Percentiles rank a stretch among this genome's conserved stretches.
phyloP scores from a whole-genome alignment of 2,113 vertebrate species.

The Ptilorrhoa leucosticta region DNA sequence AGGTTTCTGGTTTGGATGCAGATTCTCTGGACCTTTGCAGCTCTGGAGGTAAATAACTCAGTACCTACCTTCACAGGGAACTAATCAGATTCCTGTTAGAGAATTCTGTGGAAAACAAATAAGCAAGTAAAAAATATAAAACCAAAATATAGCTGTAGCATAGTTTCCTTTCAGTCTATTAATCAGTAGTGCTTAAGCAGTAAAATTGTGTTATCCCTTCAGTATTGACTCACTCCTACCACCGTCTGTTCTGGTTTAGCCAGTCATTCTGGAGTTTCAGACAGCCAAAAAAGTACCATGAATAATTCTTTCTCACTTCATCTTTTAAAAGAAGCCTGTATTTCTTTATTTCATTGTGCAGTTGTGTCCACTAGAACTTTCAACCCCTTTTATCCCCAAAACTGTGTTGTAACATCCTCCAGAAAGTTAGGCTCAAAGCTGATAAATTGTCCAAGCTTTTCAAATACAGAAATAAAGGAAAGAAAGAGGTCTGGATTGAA shows the following conservation, averaged over 20 bases:
- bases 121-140: not conserved
- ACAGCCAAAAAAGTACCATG: not conserved
- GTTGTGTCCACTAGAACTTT: not conserved
- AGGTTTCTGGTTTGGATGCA: not conserved
- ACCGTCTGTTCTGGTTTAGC: not conserved
- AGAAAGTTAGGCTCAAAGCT: not conserved
- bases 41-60: not conserved
- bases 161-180: not conserved
- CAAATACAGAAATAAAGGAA: not conserved
- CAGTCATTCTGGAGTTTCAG: not conserved
- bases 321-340: not conserved
- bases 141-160: not conserved
- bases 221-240: not conserved
- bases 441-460: not conserved
- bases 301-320: not conserved
- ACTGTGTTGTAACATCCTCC: not conserved
- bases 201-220: not conserved
- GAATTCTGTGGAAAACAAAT: not conserved
- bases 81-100: not conserved
- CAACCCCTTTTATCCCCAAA: not conserved
- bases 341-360: not conserved
- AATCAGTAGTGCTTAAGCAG: not conserved
- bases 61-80: not conserved
- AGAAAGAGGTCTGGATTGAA: not conserved
- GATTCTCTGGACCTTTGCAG: not conserved